Base-by-base conservation (phyloP, 2,113 vertebrate species). In the Gymnarchus niloticus region DNA sequence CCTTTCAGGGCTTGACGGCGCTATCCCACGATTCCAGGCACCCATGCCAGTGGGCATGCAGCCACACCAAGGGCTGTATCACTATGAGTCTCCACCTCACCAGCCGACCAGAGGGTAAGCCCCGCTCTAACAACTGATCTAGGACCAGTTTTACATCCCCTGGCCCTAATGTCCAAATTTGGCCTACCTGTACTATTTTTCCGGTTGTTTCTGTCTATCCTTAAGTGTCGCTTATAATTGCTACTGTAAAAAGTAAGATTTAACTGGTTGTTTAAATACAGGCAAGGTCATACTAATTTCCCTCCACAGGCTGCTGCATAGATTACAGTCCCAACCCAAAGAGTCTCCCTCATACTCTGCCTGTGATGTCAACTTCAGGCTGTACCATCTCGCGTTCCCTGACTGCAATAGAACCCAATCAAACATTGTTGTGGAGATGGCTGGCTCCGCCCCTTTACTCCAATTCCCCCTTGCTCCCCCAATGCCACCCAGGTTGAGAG, bases 401-500 rank as follows among this genome's bases (percentile, higher is more conserved):
- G 87, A 81, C 51, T 84, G 85, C 88, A 87, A 83, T 88, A 87
- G 86, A 59, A 49, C 84, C 88, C 90, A 86, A 83, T 90, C 88
- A 85, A 23, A 48, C 90, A 90, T 92, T 94, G 91, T 91, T 91
- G 88, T 89, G 91, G 90, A 90, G 89, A 88, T 90, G 88, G 88
- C 21, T n/a, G 85, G 90, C 88, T 91, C 87, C 83, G 83, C 85
- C 84, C 12, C 73, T 65, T 44, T 89, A 80, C n/a, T 76, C 83
- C 85, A 77, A 86, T 65, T 81, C 82, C 1, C 86, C 87, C 87
- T 87, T 86, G 84, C 85, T 88, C 90, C 89, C 89, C 87, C 87
- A 91, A 94, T 95, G 92, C 95, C 95, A 95, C 95, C 95, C 95
- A 95, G 94, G 95, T 95, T 94, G 95, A 88, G 83, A 92, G 93